phyloP scores from a whole-genome alignment of 2,888 invertebrate genomes.

The Agriotes lineatus region DNA sequence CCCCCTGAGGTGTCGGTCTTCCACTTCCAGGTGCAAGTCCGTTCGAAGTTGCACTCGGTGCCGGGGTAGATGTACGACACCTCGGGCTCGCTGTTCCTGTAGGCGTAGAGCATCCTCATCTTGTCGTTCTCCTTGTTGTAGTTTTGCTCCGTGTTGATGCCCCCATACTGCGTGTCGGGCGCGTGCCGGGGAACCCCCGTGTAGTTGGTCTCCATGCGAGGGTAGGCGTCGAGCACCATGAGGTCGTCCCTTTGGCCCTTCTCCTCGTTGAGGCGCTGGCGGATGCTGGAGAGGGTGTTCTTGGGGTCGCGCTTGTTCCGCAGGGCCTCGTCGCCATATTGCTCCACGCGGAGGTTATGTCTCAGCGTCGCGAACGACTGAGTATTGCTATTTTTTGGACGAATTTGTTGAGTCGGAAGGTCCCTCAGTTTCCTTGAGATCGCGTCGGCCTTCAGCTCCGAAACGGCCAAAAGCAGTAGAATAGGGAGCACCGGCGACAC shows the following conservation, averaged over 20 bases:
- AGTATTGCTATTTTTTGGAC: constrained; percentile 44
- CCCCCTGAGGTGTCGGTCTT: constrained; percentile 72
- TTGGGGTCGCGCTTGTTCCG: constrained; percentile 33
- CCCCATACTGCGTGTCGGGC: constrained; percentile 50
- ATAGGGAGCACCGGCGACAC: constrained; percentile 1
- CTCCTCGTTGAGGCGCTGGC: constrained; percentile 35
- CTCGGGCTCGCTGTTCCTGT: constrained; percentile 53
- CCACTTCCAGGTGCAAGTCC: constrained; percentile 82
- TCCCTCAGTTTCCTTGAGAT: constrained; percentile 17
- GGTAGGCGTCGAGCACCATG: constrained; percentile 56
- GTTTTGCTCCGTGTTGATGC: constrained; percentile 55
- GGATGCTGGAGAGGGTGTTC: constrained; percentile 29
- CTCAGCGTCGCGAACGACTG: constrained; percentile 11
- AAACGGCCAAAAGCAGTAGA: constrained; percentile 17
- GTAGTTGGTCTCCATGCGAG: constrained; percentile 56
- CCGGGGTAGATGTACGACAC: constrained; percentile 53
- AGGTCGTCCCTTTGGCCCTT: constrained; percentile 53
- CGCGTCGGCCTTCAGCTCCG: neutral
- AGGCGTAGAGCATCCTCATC: constrained; percentile 54
- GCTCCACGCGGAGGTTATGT: neutral
- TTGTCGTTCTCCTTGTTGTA: constrained; percentile 55
- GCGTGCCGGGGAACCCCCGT: constrained; percentile 44
- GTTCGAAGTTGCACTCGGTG: constrained; percentile 71
- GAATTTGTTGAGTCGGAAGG: constrained; percentile 37
- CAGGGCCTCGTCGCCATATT: constrained; percentile 8